phyloP scores from a whole-genome alignment of 2,113 vertebrate species.

The Labrus mixtus region DNA sequence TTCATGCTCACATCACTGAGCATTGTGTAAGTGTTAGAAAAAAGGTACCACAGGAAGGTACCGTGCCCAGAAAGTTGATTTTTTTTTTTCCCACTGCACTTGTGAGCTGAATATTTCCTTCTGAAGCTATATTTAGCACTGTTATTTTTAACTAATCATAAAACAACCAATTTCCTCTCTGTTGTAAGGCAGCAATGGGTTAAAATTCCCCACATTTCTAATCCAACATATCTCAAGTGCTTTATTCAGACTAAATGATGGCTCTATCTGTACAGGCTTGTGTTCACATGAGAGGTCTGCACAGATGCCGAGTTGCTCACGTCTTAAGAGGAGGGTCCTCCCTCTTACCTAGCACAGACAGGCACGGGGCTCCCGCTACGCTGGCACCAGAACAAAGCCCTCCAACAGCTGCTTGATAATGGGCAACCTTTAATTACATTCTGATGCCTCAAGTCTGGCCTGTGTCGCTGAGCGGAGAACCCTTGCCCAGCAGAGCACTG shows the following conservation, averaged over 20 bases:
- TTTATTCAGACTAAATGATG: constrained; percentile 2
- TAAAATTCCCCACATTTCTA: constrained; percentile 7
- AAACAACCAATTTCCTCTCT: neutral
- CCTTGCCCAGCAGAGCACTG: constrained; percentile 26
- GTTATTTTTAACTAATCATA: constrained; percentile 24
- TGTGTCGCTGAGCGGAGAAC: constrained; percentile 48
- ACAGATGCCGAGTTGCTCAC: constrained; percentile 51
- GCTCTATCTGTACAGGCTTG: constrained; percentile 28
- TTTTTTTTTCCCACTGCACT: neutral
- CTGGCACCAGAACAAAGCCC: constrained; percentile 74
- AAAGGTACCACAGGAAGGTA: constrained; percentile 21
- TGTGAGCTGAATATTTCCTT: constrained; percentile 6
- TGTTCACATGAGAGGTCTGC: constrained; percentile 49
- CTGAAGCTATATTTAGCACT: constrained; percentile 1
- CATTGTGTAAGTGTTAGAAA: constrained; percentile 12
- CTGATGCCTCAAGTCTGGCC: constrained; percentile 74
- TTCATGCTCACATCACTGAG: constrained; percentile 40
- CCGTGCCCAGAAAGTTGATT: constrained; percentile 3
- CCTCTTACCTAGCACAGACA: constrained; percentile 55
- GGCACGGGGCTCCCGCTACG: constrained; percentile 54
- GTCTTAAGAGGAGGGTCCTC: constrained; percentile 43
- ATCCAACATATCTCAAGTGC: constrained; percentile 10
- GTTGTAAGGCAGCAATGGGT: constrained; percentile 6
- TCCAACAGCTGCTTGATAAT: constrained; percentile 78
- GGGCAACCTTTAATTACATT: constrained; percentile 78